Evolutionary conservation across 2,797 vertebrate species (phyloP), one percentile per base, ranked within the genome.

Genomic region (Myotis vivesi): DNA sequence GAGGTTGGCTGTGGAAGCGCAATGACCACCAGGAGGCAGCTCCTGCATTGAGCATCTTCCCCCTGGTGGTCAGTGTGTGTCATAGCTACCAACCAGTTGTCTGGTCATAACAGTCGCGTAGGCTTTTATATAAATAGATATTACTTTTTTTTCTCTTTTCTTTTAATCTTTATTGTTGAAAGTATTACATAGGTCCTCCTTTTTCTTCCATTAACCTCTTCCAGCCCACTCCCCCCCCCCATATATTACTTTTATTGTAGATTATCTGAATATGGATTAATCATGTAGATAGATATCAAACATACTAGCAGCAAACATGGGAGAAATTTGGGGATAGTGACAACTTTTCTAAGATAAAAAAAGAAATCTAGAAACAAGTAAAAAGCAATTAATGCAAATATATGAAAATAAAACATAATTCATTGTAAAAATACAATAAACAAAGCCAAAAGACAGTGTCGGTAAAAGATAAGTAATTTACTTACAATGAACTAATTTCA

Each of bases 301-400:
- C 11, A 71, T 62, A 85, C 53, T 64, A 68, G 33, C 57, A 62
- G 28, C 72, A 89, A 75, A n/a, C 38, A 71, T 20, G 46, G 71
- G 15, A 64, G 1, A 80, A 89, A 62, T 12, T 82, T 64, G 55
- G n/a, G 1, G 7, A 25, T 91, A 75, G 59, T 55, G 13, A 59
- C 46, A 88, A n/a, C 6, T n/a, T 95, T 83, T 91, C 44, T 92
- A 92, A 89, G n/a, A 79, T 51, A 6, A 91, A 95, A 85, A 69
- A 87, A 87, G 16, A 62, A 79, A 8, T 8, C n/a, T 82, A 79
- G 64, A 81, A 85, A 90, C 15, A 89, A 76, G 66, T n/a, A 88
- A 76, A 95, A 85, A 76, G 59, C 2, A 89, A 38, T 46, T 79
- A 55, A 38, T 92, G 23, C 82, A 30, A 83, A 22, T 62, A 59